These are phyloP conservation scores for Zaprionus capensis DNA, from an alignment of 1,140 invertebrate species.

Conservation along the genomic window DNA sequence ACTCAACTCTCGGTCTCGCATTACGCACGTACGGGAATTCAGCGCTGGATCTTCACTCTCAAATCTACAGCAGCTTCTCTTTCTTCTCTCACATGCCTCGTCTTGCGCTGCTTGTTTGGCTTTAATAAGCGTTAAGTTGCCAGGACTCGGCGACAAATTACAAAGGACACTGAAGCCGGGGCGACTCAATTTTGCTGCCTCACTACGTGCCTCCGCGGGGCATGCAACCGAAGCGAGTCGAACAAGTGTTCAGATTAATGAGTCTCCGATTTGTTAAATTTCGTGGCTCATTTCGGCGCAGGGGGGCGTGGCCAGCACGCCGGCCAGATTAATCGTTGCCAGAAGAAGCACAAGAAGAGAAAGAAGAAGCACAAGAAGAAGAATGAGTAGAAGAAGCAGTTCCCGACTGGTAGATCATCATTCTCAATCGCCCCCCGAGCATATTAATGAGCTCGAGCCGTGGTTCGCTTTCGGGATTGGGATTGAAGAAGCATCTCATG, in stretches of 20 bases:
- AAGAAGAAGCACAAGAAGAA: slow-evolving; percentile 1
- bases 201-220: slow-evolving; percentile 13
- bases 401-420: slow-evolving; percentile 38
- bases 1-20: slow-evolving; percentile 61
- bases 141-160: slow-evolving; percentile 59
- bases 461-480: neutral
- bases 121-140: slow-evolving; percentile 81
- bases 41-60: neutral
- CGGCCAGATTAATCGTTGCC: slow-evolving; percentile 62
- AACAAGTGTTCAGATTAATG: slow-evolving; percentile 81
- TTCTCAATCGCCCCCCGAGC: slow-evolving; percentile 50
- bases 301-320: slow-evolving; percentile 32
- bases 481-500: slow-evolving; percentile 49
- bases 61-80: neutral
- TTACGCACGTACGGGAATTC: slow-evolving; percentile 55
- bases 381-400: slow-evolving; percentile 47
- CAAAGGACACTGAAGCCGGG: slow-evolving; percentile 47
- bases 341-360: neutral
- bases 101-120: slow-evolving; percentile 42
- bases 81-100: slow-evolving; percentile 1
- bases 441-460: slow-evolving; percentile 68
- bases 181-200: slow-evolving; percentile 70
- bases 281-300: slow-evolving; percentile 68
- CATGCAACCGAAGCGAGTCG: slow-evolving; percentile 16
- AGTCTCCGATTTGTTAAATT: slow-evolving; percentile 80